Percentiles rank a stretch among this genome's conserved stretches.
These are phyloP conservation scores for Oenanthe melanoleuca DNA, from an alignment of 2,113 vertebrate genomes.

Conservation along the genomic window DNA sequence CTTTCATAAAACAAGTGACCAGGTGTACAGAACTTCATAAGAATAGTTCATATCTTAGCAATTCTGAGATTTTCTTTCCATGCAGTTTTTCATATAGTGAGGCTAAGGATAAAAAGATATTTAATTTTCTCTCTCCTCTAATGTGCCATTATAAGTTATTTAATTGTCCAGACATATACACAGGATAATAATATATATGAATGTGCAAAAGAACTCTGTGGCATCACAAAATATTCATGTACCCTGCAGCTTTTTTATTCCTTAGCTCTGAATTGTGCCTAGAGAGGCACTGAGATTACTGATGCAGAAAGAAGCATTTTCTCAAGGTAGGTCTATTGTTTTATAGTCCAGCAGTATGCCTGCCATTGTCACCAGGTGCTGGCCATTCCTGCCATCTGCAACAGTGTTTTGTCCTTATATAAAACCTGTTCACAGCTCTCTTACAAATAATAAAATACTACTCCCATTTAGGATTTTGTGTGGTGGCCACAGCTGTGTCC, in stretches of 20 bases:
- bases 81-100: neutral
- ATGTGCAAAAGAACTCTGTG: neutral
- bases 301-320: neutral
- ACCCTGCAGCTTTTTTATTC: neutral
- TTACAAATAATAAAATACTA: neutral
- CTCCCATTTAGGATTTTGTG: neutral
- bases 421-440: neutral
- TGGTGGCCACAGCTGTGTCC: neutral
- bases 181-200: neutral
- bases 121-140: neutral
- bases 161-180: neutral
- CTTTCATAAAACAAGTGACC: neutral
- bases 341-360: neutral
- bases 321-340: neutral
- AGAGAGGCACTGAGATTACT: neutral
- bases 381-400: neutral
- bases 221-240: neutral
- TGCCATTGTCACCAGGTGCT: neutral
- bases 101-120: neutral
- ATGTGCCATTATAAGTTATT: neutral
- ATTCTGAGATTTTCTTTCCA: neutral
- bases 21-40: neutral
- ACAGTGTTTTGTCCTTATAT: neutral
- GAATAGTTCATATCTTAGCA: neutral
- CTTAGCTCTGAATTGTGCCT: neutral